Evolutionary conservation across 1,140 invertebrate species (phyloP).

Genomic region (Calycopis cecrops): DNA sequence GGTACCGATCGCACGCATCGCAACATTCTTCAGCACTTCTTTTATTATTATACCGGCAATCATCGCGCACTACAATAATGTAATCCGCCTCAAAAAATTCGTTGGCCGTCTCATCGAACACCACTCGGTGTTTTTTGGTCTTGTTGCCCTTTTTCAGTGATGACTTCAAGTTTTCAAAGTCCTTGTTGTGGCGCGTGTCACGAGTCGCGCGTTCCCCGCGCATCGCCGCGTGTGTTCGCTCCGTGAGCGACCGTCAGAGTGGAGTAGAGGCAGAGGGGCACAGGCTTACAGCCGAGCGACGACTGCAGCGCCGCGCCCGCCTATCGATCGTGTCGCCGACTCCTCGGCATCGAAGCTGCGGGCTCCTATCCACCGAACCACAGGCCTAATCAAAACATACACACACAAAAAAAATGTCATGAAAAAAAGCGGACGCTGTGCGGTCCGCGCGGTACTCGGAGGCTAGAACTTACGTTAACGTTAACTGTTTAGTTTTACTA

Average conservation of each 20-base stretch:
- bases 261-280: conserved; percentile 34
- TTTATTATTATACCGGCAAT: conserved; percentile 85
- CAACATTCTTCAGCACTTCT: conserved; percentile 84
- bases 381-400: conserved; percentile 10
- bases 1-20: conserved; percentile 73
- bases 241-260: conserved; percentile 47
- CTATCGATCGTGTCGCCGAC: conserved; percentile 51
- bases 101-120: conserved; percentile 89
- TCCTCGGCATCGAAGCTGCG: conserved; percentile 32
- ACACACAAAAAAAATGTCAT: not conserved
- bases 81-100: conserved; percentile 93
- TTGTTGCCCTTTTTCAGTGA: conserved; percentile 68
- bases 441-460: too few species aligned
- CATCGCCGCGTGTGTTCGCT: conserved; percentile 60
- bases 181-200: conserved; percentile 71
- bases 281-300: conserved; percentile 26
- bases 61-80: conserved; percentile 89
- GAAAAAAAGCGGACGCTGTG: too few species aligned
- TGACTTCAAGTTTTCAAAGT: conserved; percentile 69
- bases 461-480: too few species aligned
- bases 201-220: conserved; percentile 65
- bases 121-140: conserved; percentile 82
- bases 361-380: conserved; percentile 27
- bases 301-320: conserved; percentile 60
- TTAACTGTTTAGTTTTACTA: too few species aligned